Percentiles rank a stretch among this genome's conserved stretches.
Evolutionary conservation across 2,113 vertebrate species (phyloP).

Genomic region (Cephalopholis sonnerati): DNA sequence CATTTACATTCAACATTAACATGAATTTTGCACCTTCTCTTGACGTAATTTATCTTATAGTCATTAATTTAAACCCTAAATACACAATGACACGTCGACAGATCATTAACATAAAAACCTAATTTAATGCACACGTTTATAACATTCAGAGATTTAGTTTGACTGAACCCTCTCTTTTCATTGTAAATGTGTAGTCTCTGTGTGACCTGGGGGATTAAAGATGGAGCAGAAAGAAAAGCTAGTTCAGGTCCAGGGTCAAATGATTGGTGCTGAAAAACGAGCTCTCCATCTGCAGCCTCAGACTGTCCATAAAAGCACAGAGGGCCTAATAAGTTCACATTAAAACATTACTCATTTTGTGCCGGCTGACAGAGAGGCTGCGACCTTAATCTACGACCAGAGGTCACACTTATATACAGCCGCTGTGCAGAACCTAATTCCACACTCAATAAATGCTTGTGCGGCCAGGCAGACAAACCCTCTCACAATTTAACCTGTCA

Average conservation of each 20-base stretch:
- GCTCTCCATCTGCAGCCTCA: slow-evolving; percentile 33
- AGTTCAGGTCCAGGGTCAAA: slow-evolving; percentile 48
- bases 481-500: slow-evolving; percentile 71
- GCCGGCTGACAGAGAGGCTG: slow-evolving; percentile 51
- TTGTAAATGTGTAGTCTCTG: no score
- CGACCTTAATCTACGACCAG: slow-evolving; percentile 70
- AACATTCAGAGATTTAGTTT: neutral
- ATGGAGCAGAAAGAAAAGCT: slow-evolving; percentile 25
- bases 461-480: slow-evolving; percentile 60
- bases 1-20: neutral
- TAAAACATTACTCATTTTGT: slow-evolving; percentile 73
- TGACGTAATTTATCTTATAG: neutral
- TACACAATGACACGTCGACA: neutral
- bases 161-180: no score
- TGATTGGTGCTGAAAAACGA: slow-evolving; percentile 37
- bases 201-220: slow-evolving; percentile 1
- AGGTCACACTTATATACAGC: slow-evolving; percentile 60
- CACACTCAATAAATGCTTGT: slow-evolving; percentile 66
- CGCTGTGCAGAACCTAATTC: slow-evolving; percentile 55
- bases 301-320: slow-evolving; percentile 37
- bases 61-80: slow-evolving; percentile 10
- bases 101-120: neutral
- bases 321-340: slow-evolving; percentile 56
- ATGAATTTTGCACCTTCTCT: neutral
- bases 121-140: neutral